Evolutionary conservation across 2,888 invertebrate genomes (phyloP).

Genomic region (Caenorhabditis afra): DNA sequence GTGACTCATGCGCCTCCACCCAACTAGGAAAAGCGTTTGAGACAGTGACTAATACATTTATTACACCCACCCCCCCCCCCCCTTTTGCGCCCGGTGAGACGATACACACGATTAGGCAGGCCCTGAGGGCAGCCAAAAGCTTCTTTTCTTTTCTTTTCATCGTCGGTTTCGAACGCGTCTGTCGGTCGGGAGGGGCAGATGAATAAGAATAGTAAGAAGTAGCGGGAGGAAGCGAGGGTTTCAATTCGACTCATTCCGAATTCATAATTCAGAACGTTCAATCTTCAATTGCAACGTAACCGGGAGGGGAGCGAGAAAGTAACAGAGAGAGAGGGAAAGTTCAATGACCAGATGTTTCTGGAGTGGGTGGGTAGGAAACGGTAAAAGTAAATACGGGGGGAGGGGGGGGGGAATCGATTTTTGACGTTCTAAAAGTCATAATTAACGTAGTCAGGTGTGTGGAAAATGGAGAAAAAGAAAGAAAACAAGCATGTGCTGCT

Average conservation of each 20-base stretch:
- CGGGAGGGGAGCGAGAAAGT: background rate
- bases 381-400: no score
- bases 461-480: no score
- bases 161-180: no score
- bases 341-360: background rate
- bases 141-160: background rate
- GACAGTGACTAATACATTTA: conserved; percentile 59
- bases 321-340: background rate
- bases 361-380: no score
- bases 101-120: conserved; percentile 58
- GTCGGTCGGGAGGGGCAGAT: background rate
- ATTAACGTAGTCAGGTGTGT: no score
- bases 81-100: conserved; percentile 44
- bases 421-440: no score
- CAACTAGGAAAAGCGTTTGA: conserved; percentile 16
- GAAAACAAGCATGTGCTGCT: no score
- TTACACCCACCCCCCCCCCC: no score
- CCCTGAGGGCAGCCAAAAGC: conserved; percentile 10
- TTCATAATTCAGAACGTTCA: no score
- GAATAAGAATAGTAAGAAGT: background rate
- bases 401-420: no score
- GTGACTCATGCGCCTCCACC: conserved; percentile 17
- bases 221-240: background rate
- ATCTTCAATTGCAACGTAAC: background rate
- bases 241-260: background rate